These are phyloP conservation scores for Heterodera schachtii DNA, from an alignment of 1,140 invertebrate genomes.

Conservation along the genomic window DNA sequence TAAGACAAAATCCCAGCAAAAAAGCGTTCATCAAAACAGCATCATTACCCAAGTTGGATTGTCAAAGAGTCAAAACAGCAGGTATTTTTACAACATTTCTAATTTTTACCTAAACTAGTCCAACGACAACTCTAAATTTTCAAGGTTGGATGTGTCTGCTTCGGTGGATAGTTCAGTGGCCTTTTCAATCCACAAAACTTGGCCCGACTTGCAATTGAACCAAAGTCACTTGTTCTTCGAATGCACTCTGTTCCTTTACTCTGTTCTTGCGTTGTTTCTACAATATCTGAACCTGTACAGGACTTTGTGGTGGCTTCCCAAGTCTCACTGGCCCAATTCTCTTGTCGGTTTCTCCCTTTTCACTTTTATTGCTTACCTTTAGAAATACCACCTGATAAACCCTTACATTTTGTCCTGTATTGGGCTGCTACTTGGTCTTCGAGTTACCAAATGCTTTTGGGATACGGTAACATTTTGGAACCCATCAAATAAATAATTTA, in stretches of 20 bases:
- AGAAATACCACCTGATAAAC: slow-evolving; percentile 95
- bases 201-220: slow-evolving; percentile 77
- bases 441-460: slow-evolving; percentile 77
- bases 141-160: not conserved
- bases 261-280: slow-evolving; percentile 74
- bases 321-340: slow-evolving; percentile 80
- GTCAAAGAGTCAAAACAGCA: not conserved
- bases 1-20: not conserved
- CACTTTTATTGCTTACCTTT: slow-evolving; percentile 67
- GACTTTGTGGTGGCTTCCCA: slow-evolving; percentile 93
- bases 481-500: not conserved
- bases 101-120: not conserved
- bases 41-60: not conserved
- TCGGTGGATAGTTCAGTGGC: not conserved
- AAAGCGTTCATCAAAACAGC: not conserved
- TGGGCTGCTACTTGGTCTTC: slow-evolving; percentile 76
- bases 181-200: slow-evolving; percentile 34
- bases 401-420: slow-evolving; percentile 82
- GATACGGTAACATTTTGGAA: slow-evolving; percentile 66
- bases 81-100: not conserved
- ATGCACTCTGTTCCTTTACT: slow-evolving; percentile 77
- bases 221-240: slow-evolving; percentile 83
- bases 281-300: slow-evolving; percentile 93
- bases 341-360: slow-evolving; percentile 59
- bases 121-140: not conserved